Evolutionary conservation across 2,797 vertebrate species (phyloP), one percentile per base, ranked within the genome.

Genomic region (Pangasius sanitwongsei): DNA sequence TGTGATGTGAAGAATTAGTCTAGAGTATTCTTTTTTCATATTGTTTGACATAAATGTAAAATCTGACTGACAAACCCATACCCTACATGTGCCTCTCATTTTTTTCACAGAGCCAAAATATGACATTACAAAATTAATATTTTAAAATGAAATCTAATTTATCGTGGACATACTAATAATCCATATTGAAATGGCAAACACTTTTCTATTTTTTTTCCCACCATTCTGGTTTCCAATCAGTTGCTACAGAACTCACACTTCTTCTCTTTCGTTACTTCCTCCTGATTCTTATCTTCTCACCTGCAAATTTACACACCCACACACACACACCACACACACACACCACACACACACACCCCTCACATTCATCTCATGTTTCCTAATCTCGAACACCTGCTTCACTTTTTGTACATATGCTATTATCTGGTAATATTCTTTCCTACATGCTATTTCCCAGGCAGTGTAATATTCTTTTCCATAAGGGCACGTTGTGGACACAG

Each of bases 381-480:
- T 82, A 3, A 44, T 83, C 50, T 67, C n/a, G 0, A 70, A 37
- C 63, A 74, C 48, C 31, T 57, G n/a, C 34, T 85, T 57, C 20
- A 85, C 44, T 78, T 37, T 75, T 41, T 67, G 48, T 41, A 44
- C 44, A 20, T 57, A 61, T 34, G 7, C n/a, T 55, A 85, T 34
- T 65, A 85, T 85, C 18, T 34, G n/a, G n/a, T 15, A 23, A 28
- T 44, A 48, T 63, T 65, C 81, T 16, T 83, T 44, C 37, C 80
- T 61, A 61, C 31, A 83, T 61, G 57, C 34, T 63, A 41, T 25
- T 61, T 41, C 20, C 37, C 25, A 65, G 41, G 59, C 59, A 48
- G 41, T 59, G 59, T 70, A 70, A 85, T 50, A 55, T 61, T 87
- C 31, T 28, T 37, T 34, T 75, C 53, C 72, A 87, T 20, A 80